phyloP scores from a whole-genome alignment of 2,113 vertebrate genomes.

The Urocolius indicus region DNA sequence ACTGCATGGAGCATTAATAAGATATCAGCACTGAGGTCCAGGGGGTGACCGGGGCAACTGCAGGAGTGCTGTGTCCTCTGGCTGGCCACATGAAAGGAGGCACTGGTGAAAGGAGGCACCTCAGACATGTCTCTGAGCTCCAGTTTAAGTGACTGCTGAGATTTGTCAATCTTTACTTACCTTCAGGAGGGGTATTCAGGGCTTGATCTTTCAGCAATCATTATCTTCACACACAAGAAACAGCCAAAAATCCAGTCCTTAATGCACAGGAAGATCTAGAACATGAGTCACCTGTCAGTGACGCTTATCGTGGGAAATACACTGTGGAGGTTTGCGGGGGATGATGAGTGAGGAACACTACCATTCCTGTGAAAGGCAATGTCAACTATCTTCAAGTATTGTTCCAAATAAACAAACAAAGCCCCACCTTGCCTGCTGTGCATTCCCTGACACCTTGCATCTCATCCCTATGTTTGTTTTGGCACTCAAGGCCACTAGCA shows the following conservation, averaged over 20 bases:
- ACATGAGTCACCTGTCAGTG: neutral
- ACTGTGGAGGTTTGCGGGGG: neutral
- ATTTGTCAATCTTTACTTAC: neutral
- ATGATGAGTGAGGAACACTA: constrained; percentile 9
- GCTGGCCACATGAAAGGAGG: neutral
- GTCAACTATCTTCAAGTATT: neutral
- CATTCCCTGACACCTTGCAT: constrained; percentile 46
- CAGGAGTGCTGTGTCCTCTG: neutral
- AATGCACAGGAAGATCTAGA: neutral
- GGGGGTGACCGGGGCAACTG: neutral
- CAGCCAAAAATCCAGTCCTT: neutral
- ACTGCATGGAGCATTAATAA: neutral
- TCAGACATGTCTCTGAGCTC: neutral
- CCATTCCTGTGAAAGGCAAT: neutral
- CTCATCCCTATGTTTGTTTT: constrained; percentile 44
- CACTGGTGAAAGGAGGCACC: neutral
- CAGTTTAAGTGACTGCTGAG: neutral
- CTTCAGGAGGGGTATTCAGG: neutral
- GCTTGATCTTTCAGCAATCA: neutral
- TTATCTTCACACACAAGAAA: neutral
- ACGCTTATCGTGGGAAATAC: neutral
- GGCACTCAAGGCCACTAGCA: neutral
- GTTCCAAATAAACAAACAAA: constrained; percentile 43
- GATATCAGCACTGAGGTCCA: neutral
- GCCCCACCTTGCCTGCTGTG: constrained; percentile 19